Percentiles rank a stretch among this genome's conserved stretches.
Conservation (phyloP, 2,797 vertebrate species). For the Margarornis squamiger region DNA sequence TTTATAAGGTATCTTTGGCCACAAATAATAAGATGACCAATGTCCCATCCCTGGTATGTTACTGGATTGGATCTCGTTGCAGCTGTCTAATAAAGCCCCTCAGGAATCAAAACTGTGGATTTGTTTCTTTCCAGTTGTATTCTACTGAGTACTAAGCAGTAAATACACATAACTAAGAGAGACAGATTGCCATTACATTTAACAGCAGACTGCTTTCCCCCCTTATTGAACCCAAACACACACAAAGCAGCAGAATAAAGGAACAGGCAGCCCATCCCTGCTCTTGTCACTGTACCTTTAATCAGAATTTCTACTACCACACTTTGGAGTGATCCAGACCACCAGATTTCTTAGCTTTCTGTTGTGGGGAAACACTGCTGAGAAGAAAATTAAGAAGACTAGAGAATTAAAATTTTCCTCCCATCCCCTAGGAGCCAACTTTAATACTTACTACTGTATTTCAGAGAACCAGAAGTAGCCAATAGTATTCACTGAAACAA, state of each 20-base stretch:
- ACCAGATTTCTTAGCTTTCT: neutral
- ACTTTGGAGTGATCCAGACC: neutral
- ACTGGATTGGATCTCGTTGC: neutral
- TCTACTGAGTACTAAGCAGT: neutral
- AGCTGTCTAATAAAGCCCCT: neutral
- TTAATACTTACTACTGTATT: neutral
- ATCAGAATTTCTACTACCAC: rapidly evolving
- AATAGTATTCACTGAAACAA: neutral
- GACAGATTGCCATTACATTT: neutral
- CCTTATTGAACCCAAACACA: neutral
- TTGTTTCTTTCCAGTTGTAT: neutral
- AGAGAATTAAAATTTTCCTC: neutral
- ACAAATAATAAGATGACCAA: neutral
- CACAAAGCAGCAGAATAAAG: neutral
- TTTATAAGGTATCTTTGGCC: neutral
- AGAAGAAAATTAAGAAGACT: neutral
- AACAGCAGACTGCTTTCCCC: neutral
- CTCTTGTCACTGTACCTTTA: neutral
- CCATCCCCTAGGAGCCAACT: neutral
- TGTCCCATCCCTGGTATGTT: neutral
- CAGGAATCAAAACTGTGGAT: neutral
- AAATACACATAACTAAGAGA: neutral
- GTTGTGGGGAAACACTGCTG: neutral
- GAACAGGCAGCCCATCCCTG: neutral
- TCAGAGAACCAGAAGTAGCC: neutral